These are phyloP conservation scores for Dromiciops gliroides DNA, from an alignment of 2,113 vertebrate species.

Conservation along the genomic window DNA sequence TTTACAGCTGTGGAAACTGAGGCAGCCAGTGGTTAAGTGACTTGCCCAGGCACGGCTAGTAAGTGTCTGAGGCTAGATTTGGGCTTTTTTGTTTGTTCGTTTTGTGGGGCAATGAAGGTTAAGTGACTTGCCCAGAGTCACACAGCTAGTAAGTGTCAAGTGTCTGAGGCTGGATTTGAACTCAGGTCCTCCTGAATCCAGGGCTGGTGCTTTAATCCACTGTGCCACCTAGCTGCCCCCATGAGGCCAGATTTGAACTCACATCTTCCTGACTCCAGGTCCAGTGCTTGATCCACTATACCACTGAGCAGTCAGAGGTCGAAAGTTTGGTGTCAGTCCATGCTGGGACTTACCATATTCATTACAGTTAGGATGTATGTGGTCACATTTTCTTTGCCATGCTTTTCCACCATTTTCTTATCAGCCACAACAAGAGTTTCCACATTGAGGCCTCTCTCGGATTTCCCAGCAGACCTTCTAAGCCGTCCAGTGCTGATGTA, in stretches of 20 bases:
- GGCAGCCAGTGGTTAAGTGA: not conserved
- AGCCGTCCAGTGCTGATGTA: constrained; percentile 85
- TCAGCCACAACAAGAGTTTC: constrained; percentile 99
- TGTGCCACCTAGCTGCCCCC: too few relatives aligned
- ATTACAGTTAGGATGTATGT: constrained; percentile 98
- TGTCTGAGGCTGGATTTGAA: too few relatives aligned
- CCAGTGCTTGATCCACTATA: not conserved
- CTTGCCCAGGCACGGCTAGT: not conserved
- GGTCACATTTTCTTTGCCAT: constrained; percentile 94
- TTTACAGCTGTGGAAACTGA: not conserved
- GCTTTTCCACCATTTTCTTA: constrained; percentile 97
- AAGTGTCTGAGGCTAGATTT: not conserved
- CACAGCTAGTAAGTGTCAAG: too few relatives aligned
- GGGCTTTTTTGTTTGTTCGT: too few relatives aligned
- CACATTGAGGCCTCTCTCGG: constrained; percentile 92
- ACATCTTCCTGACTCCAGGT: not conserved
- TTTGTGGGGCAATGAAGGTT: too few relatives aligned
- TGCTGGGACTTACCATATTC: constrained; percentile 92
- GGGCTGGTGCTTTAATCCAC: too few relatives aligned
- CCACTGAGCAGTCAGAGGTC: not conserved
- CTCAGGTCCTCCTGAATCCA: too few relatives aligned
- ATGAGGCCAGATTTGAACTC: not conserved
- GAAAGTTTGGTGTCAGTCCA: not conserved
- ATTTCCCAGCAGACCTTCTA: constrained; percentile 90
- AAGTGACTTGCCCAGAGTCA: too few relatives aligned